phyloP scores from a whole-genome alignment of 2,888 invertebrate species.

The Lomographa bimaculata region DNA sequence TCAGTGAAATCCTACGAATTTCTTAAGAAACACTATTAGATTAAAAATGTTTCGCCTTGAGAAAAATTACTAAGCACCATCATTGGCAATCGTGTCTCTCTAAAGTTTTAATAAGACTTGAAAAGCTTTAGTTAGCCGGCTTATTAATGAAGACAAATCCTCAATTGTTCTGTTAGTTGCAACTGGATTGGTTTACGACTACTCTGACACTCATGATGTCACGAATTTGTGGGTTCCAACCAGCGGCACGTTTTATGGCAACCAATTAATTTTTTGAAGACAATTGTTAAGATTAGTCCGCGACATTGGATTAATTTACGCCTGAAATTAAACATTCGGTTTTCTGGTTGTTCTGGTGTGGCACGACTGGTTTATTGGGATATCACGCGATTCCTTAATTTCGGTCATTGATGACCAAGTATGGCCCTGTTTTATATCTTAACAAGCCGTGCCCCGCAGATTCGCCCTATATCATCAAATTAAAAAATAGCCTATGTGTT shows the following conservation, averaged over 20 bases:
- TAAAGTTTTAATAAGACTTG: conserved; percentile 18
- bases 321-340: conserved; percentile 24
- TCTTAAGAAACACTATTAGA: conserved; percentile 13
- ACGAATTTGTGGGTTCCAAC: conserved; percentile 26
- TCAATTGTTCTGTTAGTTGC: conserved; percentile 27
- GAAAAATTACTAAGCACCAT: too few relatives aligned
- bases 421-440: conserved; percentile 7
- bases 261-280: conserved; percentile 26
- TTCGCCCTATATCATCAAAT: too few relatives aligned
- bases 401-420: conserved; percentile 9
- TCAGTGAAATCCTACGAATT: conserved; percentile 7
- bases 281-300: conserved; percentile 19
- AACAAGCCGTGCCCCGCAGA: too few relatives aligned
- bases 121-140: conserved; percentile 21
- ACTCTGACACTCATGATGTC: conserved; percentile 24
- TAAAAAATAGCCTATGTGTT: too few relatives aligned
- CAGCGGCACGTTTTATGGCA: conserved; percentile 23
- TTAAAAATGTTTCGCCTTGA: too few relatives aligned
- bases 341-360: conserved; percentile 1
- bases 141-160: conserved; percentile 28
- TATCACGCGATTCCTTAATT: conserved; percentile 29
- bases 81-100: too few relatives aligned
- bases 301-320: conserved; percentile 31
- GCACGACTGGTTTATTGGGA: conserved; percentile 18
- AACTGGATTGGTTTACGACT: conserved; percentile 16